Evolutionary conservation across 2,113 vertebrate genomes (phyloP).

Genomic region (Mugil cephalus): DNA sequence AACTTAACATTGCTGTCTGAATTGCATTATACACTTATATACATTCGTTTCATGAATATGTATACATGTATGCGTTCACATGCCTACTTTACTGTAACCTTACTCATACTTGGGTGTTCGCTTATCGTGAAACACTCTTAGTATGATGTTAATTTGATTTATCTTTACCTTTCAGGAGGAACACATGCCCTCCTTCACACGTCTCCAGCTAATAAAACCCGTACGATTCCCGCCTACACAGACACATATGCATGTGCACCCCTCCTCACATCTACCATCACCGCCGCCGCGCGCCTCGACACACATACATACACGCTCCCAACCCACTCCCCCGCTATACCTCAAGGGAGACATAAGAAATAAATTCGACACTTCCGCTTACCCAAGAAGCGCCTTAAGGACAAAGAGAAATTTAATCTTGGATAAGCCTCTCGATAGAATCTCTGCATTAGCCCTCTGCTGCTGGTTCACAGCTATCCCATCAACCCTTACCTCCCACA

Average conservation of each 20-base stretch:
- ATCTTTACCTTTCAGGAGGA: conserved; percentile 65
- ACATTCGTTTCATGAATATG: conserved; percentile 41
- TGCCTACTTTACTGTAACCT: conserved; percentile 15
- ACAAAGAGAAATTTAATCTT: conserved; percentile 84
- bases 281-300: background rate
- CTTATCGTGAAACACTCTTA: conserved; percentile 29
- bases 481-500: conserved; percentile 77
- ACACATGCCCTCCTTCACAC: conserved; percentile 51
- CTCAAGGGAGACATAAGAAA: conserved; percentile 76
- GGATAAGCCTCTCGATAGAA: conserved; percentile 79
- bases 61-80: conserved; percentile 3
- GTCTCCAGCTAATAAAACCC: conserved; percentile 69
- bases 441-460: conserved; percentile 77
- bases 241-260: conserved; percentile 22
- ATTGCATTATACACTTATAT: conserved; percentile 23
- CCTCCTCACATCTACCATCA: conserved; percentile 1
- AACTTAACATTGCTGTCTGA: background rate
- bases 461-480: conserved; percentile 77
- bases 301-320: conserved; percentile 12
- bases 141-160: conserved; percentile 63
- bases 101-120: conserved; percentile 35
- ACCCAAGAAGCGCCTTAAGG: conserved; percentile 79
- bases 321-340: conserved; percentile 55
- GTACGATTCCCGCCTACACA: conserved; percentile 38
- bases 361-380: conserved; percentile 78